These are phyloP conservation scores for Propithecus perrieri DNA, from an alignment of 2,797 vertebrate genomes.

Conservation along the genomic window DNA sequence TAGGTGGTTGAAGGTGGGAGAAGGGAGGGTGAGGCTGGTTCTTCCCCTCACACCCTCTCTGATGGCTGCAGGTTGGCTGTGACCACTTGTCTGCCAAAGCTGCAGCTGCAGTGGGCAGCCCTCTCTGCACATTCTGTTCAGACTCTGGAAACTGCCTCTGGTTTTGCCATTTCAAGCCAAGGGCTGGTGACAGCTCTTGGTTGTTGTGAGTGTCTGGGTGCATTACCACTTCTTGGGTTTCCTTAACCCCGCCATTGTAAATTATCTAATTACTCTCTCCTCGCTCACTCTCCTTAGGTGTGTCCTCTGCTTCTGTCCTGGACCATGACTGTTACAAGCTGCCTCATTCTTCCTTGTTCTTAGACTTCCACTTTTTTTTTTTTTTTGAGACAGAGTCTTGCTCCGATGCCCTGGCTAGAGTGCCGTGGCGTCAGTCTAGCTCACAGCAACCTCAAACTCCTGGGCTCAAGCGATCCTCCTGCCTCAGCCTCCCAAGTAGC, in stretches of 20 bases:
- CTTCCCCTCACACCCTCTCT: not conserved
- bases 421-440: no score
- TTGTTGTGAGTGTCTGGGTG: not conserved
- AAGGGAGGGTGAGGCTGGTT: not conserved
- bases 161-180: not conserved
- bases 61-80: not conserved
- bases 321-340: no score
- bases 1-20: not conserved
- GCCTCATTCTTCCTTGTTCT: not conserved
- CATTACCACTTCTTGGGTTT: not conserved
- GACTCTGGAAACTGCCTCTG: not conserved
- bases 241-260: not conserved
- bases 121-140: not conserved
- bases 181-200: not conserved
- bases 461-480: no score
- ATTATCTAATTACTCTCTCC: not conserved
- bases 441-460: no score
- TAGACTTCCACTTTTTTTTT: not conserved
- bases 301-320: not conserved
- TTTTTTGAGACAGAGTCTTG: no score
- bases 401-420: no score
- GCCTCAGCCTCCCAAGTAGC: no score
- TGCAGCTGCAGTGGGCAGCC: accelerated
- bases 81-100: not conserved
- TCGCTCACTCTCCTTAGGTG: not conserved